These are phyloP conservation scores for Drosophila prolongata DNA, from an alignment of 2,888 invertebrate genomes.

Conservation along the genomic window DNA sequence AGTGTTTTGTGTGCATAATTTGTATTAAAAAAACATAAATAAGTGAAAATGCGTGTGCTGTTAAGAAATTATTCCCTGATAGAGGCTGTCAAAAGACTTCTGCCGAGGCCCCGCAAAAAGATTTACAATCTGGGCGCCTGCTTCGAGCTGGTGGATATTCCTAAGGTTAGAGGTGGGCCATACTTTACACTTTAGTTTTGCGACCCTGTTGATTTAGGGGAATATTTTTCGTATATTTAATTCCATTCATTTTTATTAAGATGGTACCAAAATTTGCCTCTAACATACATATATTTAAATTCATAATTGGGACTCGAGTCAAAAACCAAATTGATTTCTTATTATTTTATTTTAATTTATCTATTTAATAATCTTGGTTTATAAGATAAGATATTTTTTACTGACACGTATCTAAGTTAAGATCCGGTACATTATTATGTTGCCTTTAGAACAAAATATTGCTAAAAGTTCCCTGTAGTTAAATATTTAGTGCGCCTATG, in stretches of 20 bases:
- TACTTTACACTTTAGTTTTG: neutral
- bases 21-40: constrained; percentile 42
- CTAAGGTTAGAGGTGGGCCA: constrained; percentile 42
- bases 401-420: no score
- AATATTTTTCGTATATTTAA: no score
- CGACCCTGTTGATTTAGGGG: neutral
- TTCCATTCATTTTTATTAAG: no score
- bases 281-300: no score
- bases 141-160: constrained; percentile 56
- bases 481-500: neutral
- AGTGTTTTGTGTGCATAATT: constrained; percentile 37
- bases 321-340: no score
- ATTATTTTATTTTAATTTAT: no score
- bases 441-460: no score
- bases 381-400: no score
- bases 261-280: no score
- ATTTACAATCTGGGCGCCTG: constrained; percentile 71
- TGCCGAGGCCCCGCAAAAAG: constrained; percentile 51
- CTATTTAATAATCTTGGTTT: no score
- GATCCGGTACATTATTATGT: no score
- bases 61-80: constrained; percentile 48
- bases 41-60: constrained; percentile 52
- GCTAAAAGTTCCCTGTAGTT: neutral
- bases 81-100: constrained; percentile 42
- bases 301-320: no score